Conservation (phyloP, 2,888 invertebrate species). For the Cremastinae sp. region DNA sequence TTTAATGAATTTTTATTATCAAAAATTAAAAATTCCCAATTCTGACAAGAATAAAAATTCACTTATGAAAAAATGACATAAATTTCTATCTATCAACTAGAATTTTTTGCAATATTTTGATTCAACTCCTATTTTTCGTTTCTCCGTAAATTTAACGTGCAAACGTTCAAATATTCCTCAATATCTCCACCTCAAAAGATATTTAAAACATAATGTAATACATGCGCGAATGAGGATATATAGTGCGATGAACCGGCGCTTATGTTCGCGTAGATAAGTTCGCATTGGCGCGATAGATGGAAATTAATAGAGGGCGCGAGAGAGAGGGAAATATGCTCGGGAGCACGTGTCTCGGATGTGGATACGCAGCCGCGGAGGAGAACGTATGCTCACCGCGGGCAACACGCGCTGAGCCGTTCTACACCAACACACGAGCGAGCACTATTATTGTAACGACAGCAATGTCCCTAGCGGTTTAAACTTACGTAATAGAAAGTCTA, state of each 20-base stretch:
- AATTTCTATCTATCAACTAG: too few relatives aligned
- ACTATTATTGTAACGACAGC: constrained; percentile 37
- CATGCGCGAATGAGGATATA: too few relatives aligned
- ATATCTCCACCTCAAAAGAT: too few relatives aligned
- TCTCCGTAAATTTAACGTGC: too few relatives aligned
- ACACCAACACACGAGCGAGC: constrained; percentile 8
- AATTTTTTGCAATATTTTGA: too few relatives aligned
- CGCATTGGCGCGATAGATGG: neutral
- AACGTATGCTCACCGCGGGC: constrained; percentile 31
- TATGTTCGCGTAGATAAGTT: neutral
- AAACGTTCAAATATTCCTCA: too few relatives aligned
- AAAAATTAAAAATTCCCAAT: too few relatives aligned
- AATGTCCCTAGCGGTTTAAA: constrained; percentile 39
- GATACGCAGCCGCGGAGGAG: constrained; percentile 57
- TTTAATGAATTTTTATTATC: too few relatives aligned
- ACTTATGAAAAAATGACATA: too few relatives aligned
- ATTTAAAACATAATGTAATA: too few relatives aligned
- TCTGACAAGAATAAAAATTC: too few relatives aligned
- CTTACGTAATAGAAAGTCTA: constrained; percentile 54
- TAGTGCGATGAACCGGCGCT: neutral
- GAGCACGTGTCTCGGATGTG: constrained; percentile 58
- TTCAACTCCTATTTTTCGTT: too few relatives aligned
- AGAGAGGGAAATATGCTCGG: neutral
- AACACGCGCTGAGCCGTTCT: constrained; percentile 18
- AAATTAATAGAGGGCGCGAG: constrained; percentile 1